Percentiles rank a stretch among this genome's conserved stretches.
These are phyloP conservation scores for Mastomys natalensis DNA, from an alignment of 2,113 vertebrate species.

Conservation along the genomic window DNA sequence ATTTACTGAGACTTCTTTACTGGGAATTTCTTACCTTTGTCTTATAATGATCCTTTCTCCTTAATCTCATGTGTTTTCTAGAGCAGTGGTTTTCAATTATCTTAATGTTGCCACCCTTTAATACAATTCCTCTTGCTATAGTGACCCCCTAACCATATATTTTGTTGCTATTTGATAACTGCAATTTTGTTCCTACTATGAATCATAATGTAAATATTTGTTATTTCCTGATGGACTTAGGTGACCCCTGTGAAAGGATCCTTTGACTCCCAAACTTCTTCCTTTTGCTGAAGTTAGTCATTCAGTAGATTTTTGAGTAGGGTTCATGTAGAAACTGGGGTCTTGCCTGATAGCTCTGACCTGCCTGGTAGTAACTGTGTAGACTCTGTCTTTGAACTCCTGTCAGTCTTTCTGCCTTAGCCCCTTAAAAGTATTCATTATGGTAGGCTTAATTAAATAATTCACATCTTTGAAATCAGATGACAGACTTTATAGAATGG, in stretches of 20 bases:
- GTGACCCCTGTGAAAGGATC: neutral
- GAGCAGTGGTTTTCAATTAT: neutral
- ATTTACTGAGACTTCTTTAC: neutral
- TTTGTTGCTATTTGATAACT: neutral
- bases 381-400: neutral
- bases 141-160: neutral
- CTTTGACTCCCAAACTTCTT: neutral
- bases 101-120: neutral
- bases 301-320: neutral
- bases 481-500: neutral
- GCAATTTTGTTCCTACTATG: neutral
- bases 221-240: neutral
- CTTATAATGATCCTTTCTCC: neutral
- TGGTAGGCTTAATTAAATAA: neutral
- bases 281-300: neutral
- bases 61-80: neutral
- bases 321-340: neutral
- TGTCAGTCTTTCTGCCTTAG: too few relatives aligned
- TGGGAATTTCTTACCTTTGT: conserved; percentile 1
- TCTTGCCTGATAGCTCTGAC: neutral
- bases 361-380: neutral
- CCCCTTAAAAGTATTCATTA: neutral
- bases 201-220: neutral
- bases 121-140: neutral
- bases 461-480: neutral